Evolutionary conservation across 2,113 vertebrate genomes (phyloP), one percentile per base, ranked within the genome.

Genomic region (Columba janthina): DNA sequence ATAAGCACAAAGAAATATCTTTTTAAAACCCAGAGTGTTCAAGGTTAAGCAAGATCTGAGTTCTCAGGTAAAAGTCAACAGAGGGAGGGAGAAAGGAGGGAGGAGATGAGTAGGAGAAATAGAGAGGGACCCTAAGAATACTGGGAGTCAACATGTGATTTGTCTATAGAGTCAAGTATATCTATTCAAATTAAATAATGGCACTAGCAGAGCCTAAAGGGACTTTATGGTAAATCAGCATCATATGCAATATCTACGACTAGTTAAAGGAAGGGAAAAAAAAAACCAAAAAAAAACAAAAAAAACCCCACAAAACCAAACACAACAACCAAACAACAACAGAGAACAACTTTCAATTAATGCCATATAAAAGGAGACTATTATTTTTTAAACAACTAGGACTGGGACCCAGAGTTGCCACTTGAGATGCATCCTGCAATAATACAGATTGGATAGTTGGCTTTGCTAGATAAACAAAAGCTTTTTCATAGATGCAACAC

Each of bases 391-490:
- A 88, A 76, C 50, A 83, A 36, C 22, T n/a, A 87, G 31, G 31
- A 61, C 40, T 89, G 28, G n/a, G 71, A 82, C 70, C 84, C 67
- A 20, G 22, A 93, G n/a, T 40, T 16, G 2, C 56, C 62, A 78
- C 81, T 89, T 46, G 44, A 96, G 66, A 73, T 42, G 31, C 57
- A 90, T 48, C 24, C 17, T 72, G 66, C 40, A 94, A 21, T 69
- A 89, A 85, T 51, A 65, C 54, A 94, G 74, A 72, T 32, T 69
- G 46, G 81, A 75, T 24, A 88, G 81, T 46, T 58, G 44, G 81
- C 62, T 94, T 76, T 70, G 77, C 81, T 93, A 89, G 36, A 96
- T 79, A 95, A 96, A 96, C 93, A 94, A 89, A 92, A 96, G 87
- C 80, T 93, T 95, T 93, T 82, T 76, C 78, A 85, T 34, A 94